A percentile compares a stretch with the other conserved stretches of the same genome.
phyloP scores from a whole-genome alignment of 2,888 invertebrate genomes.

The Spisula subtruncata region DNA sequence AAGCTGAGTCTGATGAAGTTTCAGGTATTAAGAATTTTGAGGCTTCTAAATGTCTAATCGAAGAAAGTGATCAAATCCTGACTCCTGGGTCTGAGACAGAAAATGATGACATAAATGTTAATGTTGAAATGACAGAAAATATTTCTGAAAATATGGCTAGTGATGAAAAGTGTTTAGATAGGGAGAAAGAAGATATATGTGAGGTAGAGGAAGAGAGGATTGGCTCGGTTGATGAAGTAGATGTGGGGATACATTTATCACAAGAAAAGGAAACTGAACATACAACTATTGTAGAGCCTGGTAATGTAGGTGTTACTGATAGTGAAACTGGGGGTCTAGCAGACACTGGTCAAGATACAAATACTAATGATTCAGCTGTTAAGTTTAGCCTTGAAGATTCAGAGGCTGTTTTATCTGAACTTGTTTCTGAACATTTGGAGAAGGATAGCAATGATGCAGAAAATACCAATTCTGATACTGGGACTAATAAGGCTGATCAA shows the following conservation, averaged over 20 bases:
- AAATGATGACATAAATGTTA: not conserved
- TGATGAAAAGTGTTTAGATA: not conserved
- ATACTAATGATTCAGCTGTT: not conserved
- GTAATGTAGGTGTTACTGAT: not conserved
- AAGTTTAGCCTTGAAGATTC: not conserved
- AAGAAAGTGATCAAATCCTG: not conserved
- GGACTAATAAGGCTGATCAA: not conserved
- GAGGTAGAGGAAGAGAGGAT: not conserved
- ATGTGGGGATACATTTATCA: not conserved
- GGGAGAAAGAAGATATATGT: not conserved
- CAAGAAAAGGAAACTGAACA: not conserved
- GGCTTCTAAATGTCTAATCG: not conserved
- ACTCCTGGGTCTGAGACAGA: not conserved
- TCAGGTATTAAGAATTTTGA: not conserved
- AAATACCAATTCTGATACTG: no score
- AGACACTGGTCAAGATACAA: no score
- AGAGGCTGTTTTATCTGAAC: not conserved
- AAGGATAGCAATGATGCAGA: not conserved
- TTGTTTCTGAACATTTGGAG: slow-evolving; percentile 3
- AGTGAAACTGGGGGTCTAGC: not conserved
- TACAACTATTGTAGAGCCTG: not conserved
- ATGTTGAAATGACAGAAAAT: not conserved
- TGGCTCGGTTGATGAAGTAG: not conserved
- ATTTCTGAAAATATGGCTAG: not conserved
- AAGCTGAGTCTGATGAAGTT: not conserved